A percentile compares a stretch with the other conserved stretches of the same genome.
These are phyloP conservation scores for Notiomystis cincta DNA, from an alignment of 2,113 vertebrate species.

Conservation along the genomic window DNA sequence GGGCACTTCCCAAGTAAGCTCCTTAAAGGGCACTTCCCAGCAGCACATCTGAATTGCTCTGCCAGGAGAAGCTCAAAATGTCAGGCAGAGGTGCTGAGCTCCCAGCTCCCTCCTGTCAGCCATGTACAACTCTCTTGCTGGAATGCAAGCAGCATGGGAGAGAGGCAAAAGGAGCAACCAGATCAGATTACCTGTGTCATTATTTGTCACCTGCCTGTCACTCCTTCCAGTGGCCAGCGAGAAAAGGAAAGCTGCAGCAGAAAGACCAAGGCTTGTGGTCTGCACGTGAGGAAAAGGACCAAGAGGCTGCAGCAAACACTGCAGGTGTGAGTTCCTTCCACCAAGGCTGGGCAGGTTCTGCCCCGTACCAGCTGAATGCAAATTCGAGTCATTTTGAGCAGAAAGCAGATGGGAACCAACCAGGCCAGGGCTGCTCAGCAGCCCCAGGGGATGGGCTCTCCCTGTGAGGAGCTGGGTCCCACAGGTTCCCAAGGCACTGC, in stretches of 20 bases:
- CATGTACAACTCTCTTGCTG: background rate
- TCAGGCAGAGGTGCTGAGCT: background rate
- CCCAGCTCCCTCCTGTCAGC: background rate
- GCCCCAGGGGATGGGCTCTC: fast-evolving
- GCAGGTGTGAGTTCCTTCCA: background rate
- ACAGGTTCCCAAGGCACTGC: fast-evolving
- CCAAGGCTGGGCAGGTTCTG: background rate
- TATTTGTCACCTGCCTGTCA: background rate
- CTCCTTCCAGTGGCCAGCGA: background rate
- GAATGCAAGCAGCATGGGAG: background rate
- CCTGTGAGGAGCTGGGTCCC: background rate
- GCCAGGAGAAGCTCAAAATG: background rate
- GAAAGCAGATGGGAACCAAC: fast-evolving
- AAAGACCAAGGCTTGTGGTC: background rate
- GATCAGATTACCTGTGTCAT: background rate
- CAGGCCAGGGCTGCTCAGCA: background rate
- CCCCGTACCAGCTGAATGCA: fast-evolving
- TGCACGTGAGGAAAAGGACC: background rate
- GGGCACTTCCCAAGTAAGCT: background rate
- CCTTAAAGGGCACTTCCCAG: background rate
- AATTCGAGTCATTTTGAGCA: background rate
- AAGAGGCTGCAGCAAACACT: background rate
- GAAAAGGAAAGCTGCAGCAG: background rate
- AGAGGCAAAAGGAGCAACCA: background rate
- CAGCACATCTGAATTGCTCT: fast-evolving